Base-by-base conservation (phyloP, 2,888 invertebrate genomes). In the Catocala sponsa region DNA sequence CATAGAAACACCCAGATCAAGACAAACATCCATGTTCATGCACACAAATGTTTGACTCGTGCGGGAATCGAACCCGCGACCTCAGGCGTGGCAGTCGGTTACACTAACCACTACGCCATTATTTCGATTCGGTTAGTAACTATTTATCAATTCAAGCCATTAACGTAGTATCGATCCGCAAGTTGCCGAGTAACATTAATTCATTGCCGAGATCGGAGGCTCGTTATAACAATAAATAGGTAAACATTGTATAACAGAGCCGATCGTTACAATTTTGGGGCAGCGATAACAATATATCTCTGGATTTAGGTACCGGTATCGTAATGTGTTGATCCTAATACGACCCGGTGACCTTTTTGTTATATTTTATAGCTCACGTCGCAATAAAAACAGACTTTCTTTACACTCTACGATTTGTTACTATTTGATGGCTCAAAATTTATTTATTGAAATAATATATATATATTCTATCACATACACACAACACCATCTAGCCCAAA, bases 201-300 rank as follows among this genome's bases (percentile, higher is more conserved):
- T 57, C 51, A 57, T 57, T 57, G 44, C 11, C 35, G 33, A 55
- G 35, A 55, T 46, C 38, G 38, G 9, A 54, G 44, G 55, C 41
- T 10, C 32, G 25, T 41, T 38, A 41, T 48, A 51, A 46, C 57
- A 50, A 51, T 50, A 43, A 25, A 44, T 49, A 57, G 57, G 33
- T 57, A 57, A 51, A 57, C 50, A 50, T 50, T 50, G 51, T 57
- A 38, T 12, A 38, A 11, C 11, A 15, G 15, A 51, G 57, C 51
- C 51, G 57, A 50, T 46, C 57, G 57, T 51, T 51, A 57, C 57
- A 51, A 51, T 51, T 46, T 51, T 38, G 44, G 57, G 25, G n/a
- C 6, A 38, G 25, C 46, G 44, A 46, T 58, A 51, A 58, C 58
- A 12, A 58, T 58, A 58, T 46, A 58, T 58, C 51, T 58, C 43